phyloP scores from a whole-genome alignment of 1,140 invertebrate genomes.

The Pachypsylla venusta region DNA sequence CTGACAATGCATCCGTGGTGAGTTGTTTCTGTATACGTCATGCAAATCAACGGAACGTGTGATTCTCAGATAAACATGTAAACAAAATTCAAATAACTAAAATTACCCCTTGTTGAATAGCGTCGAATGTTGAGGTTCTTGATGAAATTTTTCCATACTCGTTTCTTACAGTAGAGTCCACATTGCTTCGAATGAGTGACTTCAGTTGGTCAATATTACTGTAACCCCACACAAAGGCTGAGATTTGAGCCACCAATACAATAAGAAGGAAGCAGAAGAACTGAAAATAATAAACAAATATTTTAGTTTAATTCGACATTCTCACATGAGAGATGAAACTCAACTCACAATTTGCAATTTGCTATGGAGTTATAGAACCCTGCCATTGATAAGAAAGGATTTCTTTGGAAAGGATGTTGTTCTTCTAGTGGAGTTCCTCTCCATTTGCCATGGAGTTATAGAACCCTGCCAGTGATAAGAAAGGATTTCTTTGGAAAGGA shows the following conservation, averaged over 20 bases:
- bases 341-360: too few relatives aligned
- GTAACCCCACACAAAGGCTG: conserved; percentile 55
- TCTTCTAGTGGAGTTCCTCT: too few relatives aligned
- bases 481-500: too few relatives aligned
- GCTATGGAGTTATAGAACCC: too few relatives aligned
- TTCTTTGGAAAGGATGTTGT: too few relatives aligned
- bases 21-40: too few relatives aligned
- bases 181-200: conserved; percentile 40
- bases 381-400: too few relatives aligned
- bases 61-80: background rate
- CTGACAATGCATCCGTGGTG: too few relatives aligned
- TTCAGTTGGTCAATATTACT: conserved; percentile 47
- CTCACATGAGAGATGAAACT: too few relatives aligned
- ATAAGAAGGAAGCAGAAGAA: conserved; percentile 58
- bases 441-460: too few relatives aligned
- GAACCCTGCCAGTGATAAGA: too few relatives aligned
- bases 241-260: conserved; percentile 62
- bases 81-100: conserved; percentile 20
- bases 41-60: background rate
- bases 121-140: conserved; percentile 45
- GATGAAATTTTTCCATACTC: conserved; percentile 47
- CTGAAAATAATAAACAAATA: conserved; percentile 29
- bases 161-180: conserved; percentile 47
- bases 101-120: conserved; percentile 48
- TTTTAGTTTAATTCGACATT: too few relatives aligned